These are phyloP conservation scores for Tetrapedia diversipes DNA, from an alignment of 2,888 invertebrate species.

Conservation along the genomic window DNA sequence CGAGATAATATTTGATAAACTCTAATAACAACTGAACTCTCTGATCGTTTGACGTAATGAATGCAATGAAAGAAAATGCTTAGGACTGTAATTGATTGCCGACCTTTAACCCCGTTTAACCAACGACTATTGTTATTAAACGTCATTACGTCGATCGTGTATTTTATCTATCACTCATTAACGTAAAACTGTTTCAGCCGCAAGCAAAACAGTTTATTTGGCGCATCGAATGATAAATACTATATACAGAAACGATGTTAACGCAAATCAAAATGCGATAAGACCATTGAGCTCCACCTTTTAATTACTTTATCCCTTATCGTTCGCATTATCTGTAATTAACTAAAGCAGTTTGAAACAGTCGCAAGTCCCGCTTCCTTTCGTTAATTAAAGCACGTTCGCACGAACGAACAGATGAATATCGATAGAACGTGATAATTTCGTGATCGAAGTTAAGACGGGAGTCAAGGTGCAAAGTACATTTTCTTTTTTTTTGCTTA, in stretches of 20 bases:
- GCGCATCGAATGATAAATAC: conserved; percentile 6
- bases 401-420: neutral
- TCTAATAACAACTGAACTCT: too few relatives aligned
- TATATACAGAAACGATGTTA: neutral
- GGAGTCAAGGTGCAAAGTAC: neutral
- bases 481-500: conserved; percentile 65
- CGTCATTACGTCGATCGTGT: neutral
- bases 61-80: too few relatives aligned
- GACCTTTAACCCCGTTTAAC: neutral
- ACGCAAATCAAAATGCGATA: neutral
- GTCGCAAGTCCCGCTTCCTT: neutral
- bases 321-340: conserved; percentile 16
- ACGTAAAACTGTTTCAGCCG: neutral
- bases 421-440: conserved; percentile 3
- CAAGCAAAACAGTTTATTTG: neutral
- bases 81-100: too few relatives aligned
- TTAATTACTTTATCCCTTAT: neutral
- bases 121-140: neutral
- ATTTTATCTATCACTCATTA: too few relatives aligned
- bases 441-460: neutral
- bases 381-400: neutral
- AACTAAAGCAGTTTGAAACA: neutral
- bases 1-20: too few relatives aligned
- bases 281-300: neutral
- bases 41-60: too few relatives aligned